Base-by-base conservation (phyloP, 2,797 vertebrate genomes). In the Pipistrellus pygmaeus region DNA sequence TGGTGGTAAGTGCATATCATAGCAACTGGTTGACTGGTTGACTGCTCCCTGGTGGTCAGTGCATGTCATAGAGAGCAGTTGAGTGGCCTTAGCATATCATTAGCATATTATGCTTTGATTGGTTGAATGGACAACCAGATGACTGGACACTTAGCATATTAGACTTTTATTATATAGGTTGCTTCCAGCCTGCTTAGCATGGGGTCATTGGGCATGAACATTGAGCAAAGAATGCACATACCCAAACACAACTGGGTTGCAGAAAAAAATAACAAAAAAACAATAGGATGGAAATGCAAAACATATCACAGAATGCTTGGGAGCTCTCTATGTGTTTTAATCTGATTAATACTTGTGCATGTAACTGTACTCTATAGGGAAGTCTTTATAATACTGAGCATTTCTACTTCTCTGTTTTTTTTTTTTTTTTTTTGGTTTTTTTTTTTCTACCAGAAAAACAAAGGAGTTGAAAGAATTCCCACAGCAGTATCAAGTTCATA, bases 371-470 rank as follows among this genome's bases (percentile, higher is more conserved):
- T 60, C 41, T 72, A 1, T 48, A 80, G 35, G 30, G 3, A n/a
- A 27, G 20, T 69, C 76, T 85, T 14, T 64, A 38, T 25, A 20
- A 57, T 38, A 35, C 11, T 25, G 12, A 72, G 17, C 32, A 81
- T 20, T 17, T 91, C 30, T 32, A 2, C 14, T 71, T 75, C 53
- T 96, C 44, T 44, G 46, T 69, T 27, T 64, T 77, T 80, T 89
- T 85, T 5, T 84, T 89, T 85, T 5, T 84, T 89, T 85, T 5
- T 84, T n/a, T n/a, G n/a, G n/a, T n/a, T n/a, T 69, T 27, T 64
- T 77, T 80, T 89, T 85, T 5, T 84, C 66, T 9, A 53, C 62
- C 18, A 83, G 11, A 13, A 44, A 85, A 48, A 51, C 27, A 62
- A 88, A 82, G 57, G 62, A 27, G 8, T 77, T 90, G 11, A 66